Evolutionary conservation across 2,113 vertebrate species (phyloP), one percentile per base, ranked within the genome.

Genomic region (Crypturellus undulatus): DNA sequence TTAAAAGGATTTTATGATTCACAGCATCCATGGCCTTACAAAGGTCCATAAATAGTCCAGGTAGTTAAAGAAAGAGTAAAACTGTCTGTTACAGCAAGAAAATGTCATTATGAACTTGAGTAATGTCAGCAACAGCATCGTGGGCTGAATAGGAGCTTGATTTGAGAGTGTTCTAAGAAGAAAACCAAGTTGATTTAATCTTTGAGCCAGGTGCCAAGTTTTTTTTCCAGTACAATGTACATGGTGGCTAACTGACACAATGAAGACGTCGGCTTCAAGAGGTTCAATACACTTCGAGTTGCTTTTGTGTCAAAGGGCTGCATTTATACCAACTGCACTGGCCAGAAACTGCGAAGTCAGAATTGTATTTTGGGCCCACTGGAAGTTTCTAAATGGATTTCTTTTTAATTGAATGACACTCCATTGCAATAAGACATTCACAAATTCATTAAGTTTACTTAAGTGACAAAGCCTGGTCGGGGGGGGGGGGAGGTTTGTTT

Each of bases 141-240:
- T 60, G 51, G 67, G n/a, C 36, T 96, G 92, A 97, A 96, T 91
- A 92, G 85, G 8, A 94, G 64, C 25, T 70, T 97, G 92, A 97
- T 15, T 97, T 47, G 59, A 96, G 71, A 78, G 71, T 12, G 20
- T 38, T 72, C 45, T 38, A 38, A 87, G 84, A 91, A 75, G 70
- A 95, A 96, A 96, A 86, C 38, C 84, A 56, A 26, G 86, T 71
- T 97, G 94, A 97, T 96, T 97, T 84, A 85, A 97, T 95, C 82
- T 87, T 95, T 79, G 56, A 38, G 6, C 69, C 17, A 89, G 62
- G 84, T 87, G 43, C 68, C 92, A 69, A 73, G 59, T 90, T 95
- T 93, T 93, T 93, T 79, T 11, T 20, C 84, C 72, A 87, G 25
- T 49, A 92, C 90, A 26, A 96, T 93, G 79, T 82, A 76, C 73